Percentiles rank a stretch among this genome's conserved stretches.
Conservation (phyloP, 2,113 vertebrate genomes). For the Anser brachyrhynchus region DNA sequence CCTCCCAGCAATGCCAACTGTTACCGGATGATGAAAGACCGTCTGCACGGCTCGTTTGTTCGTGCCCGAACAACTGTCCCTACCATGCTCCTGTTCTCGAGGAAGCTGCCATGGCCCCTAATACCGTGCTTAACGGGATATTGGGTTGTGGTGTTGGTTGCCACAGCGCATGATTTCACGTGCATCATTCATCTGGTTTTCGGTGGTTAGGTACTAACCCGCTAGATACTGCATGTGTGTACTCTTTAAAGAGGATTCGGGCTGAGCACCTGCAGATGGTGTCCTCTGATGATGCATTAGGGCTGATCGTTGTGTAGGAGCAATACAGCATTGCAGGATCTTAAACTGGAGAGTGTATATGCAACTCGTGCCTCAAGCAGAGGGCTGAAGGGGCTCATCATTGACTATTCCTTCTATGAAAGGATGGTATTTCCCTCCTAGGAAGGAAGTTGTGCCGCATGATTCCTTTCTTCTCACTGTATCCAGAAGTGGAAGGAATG, state of each 20-base stretch:
- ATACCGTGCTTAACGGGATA: neutral
- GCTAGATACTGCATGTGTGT: accelerated
- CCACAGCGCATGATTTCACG: neutral
- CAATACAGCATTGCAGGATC: neutral
- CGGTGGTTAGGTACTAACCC: neutral
- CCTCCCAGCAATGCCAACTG: conserved; percentile 42
- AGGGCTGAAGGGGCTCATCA: neutral
- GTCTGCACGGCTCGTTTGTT: neutral
- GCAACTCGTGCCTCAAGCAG: neutral
- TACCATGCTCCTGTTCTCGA: neutral
- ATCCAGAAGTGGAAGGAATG: neutral
- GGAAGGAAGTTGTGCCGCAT: neutral
- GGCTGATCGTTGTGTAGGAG: neutral
- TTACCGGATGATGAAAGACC: conserved; percentile 14
- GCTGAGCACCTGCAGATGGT: neutral
- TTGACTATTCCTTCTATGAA: neutral
- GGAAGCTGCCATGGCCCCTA: neutral
- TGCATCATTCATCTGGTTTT: neutral
- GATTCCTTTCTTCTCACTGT: neutral
- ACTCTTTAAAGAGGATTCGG: neutral
- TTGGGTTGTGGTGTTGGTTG: neutral
- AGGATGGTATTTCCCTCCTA: neutral
- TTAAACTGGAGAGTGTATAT: neutral
- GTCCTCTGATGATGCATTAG: neutral
- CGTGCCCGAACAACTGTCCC: neutral